Evolutionary conservation across 2,797 vertebrate genomes (phyloP), one percentile per base, ranked within the genome.

Genomic region (Phataginus tricuspis): DNA sequence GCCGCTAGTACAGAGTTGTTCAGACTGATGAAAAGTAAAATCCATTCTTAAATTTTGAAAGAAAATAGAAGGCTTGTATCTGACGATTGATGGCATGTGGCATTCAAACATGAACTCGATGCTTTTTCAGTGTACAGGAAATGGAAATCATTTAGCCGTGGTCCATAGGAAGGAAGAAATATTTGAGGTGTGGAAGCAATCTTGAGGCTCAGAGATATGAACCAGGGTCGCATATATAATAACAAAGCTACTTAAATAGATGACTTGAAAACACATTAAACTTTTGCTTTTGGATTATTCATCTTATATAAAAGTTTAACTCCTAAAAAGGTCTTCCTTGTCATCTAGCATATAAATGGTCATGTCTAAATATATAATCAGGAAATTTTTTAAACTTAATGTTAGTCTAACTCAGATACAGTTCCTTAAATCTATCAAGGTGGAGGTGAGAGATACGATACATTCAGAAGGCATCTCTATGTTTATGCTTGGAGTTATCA

Each of bases 211-310:
- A 64, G 64, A 82, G 27, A 45, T 63, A 69, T n/a, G 74, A 93
- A 71, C 59, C 34, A 88, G 87, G 34, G 27, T 88, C 90, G 69
- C 23, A 12, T 69, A n/a, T 39, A 4, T 68, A 68, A 68, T 61
- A 94, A 55, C 75, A 89, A 59, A 97, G 51, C 72, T 86, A n/a
- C 42, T 91, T 87, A 71, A 93, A 51, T 19, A 25, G 75, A 86
- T 82, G 63, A 27, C 59, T 95, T 83, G 27, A 86, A 91, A 86
- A 23, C 53, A 66, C 27, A 37, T 64, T 69, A 59, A 83, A 53
- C 29, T n/a, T 89, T 94, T 79, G 75, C 51, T 84, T 96, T 77
- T 27, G 13, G 25, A 18, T 89, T 55, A 88, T 72, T 95, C 31
- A 42, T 39, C 91, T 69, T 42, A 53, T 55, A 27, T 49, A 63